Conservation (phyloP, 2,113 vertebrate genomes). For the Corythornis cristatus region DNA sequence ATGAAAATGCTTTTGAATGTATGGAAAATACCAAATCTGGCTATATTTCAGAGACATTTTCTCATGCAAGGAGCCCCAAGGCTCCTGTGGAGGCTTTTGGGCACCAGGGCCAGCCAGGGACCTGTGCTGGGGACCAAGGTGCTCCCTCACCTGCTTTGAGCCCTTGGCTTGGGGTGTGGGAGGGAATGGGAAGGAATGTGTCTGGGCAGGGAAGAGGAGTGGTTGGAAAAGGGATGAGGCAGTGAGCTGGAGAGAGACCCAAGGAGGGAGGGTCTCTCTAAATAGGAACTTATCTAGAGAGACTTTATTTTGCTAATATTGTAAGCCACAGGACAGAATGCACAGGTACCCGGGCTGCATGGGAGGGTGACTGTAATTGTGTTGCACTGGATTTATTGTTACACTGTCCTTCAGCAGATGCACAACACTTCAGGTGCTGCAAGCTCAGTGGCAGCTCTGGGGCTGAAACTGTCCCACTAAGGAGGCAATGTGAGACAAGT, state of each 20-base stretch:
- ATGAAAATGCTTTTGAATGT: background rate
- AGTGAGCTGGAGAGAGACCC: background rate
- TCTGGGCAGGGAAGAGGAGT: background rate
- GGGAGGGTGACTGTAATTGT: background rate
- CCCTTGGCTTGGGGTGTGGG: background rate
- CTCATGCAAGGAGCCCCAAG: background rate
- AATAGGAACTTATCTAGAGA: background rate
- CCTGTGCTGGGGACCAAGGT: rapidly evolving
- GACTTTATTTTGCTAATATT: background rate
- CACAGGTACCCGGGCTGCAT: background rate
- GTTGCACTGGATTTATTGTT: background rate
- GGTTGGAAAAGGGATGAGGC: background rate
- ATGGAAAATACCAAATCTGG: background rate
- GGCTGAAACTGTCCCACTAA: background rate
- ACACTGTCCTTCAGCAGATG: background rate
- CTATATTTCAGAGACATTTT: background rate
- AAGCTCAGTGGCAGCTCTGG: background rate
- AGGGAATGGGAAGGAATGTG: background rate
- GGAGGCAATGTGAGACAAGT: background rate
- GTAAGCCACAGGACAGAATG: background rate
- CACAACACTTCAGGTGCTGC: background rate
- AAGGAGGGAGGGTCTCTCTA: background rate
- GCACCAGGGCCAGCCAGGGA: background rate
- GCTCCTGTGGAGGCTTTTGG: background rate
- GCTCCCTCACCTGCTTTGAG: background rate